Base-by-base conservation (phyloP, 1,140 invertebrate species). In the honey bee (Apis mellifera) region DNA sequence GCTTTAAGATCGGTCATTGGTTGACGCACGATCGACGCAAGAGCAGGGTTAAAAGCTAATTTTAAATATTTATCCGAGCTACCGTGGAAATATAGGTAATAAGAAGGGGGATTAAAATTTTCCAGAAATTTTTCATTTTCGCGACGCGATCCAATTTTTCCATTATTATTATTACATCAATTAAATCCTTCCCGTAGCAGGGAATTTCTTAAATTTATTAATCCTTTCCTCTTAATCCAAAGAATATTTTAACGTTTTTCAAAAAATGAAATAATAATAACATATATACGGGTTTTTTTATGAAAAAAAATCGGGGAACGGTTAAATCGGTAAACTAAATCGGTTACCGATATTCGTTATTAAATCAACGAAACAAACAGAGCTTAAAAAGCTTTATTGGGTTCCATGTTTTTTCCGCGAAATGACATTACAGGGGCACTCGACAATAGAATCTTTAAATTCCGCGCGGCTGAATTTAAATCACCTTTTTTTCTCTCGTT, bases 1-100 rank as follows among this genome's bases (percentile, higher is more conserved):
- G 19, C 50, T 78, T 69, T 78, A 78, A 77, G 75, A 69, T 50
- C 76, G 23, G 26, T 69, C 76, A 59, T 48, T 73, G 54, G 71
- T 48, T 73, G 71, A 73, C 71, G 48, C 55, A 57, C 15, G 26
- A 72, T 57, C 54, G 42, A 72, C 70, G n/a, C 26, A 57, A 57
- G 21, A n/a, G 15, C 70, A 42, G 70, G 19, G 54, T 57, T 72
- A 72, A 72, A 32, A 72, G 32, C 19, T 17, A 57, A 57, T 72
- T 72, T 72, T 42, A 42, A 72, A 42, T 42, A 72, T 70, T 50
- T 70, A 70, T 70, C 23, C 42, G 21, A 23, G 32, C 9, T 9
- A 9, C n/a, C n/a, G n/a, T 7, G 52, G 4, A 4, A 70, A 70
- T 0, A 15, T 17, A 23, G 48, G 68, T 52, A 70, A 70, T 52